Conservation (phyloP, 2,797 vertebrate species). For the Sternarchorhynchus goeldii region DNA sequence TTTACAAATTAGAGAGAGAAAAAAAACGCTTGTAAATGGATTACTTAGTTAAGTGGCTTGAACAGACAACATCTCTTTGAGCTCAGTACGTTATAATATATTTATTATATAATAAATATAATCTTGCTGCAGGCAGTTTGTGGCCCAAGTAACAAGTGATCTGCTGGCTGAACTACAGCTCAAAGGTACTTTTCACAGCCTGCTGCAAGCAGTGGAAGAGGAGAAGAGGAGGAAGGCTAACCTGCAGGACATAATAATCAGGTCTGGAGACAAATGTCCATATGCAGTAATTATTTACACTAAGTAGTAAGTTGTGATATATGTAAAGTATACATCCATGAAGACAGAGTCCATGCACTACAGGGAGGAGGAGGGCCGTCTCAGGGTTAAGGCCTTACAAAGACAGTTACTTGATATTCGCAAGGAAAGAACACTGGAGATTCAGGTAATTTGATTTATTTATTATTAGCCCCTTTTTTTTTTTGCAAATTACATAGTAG, state of each 20-base stretch:
- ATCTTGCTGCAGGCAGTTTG: constrained; percentile 73
- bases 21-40: too few species aligned
- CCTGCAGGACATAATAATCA: constrained; percentile 69
- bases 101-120: not conserved
- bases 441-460: constrained; percentile 71
- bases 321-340: not conserved
- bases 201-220: constrained; percentile 69
- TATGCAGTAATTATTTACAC: not conserved
- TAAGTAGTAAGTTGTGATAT: not conserved
- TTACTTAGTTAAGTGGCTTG: not conserved
- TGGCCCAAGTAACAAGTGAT: constrained; percentile 68
- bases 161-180: constrained; percentile 73
- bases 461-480: not conserved
- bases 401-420: constrained; percentile 75
- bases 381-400: constrained; percentile 69
- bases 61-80: too few species aligned
- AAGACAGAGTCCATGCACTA: constrained; percentile 6
- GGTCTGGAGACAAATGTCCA: constrained; percentile 61
- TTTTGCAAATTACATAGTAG: not conserved
- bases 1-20: not conserved
- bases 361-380: constrained; percentile 76
- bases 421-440: constrained; percentile 70
- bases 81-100: too few species aligned
- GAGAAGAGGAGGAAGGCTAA: constrained; percentile 69
- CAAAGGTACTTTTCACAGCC: constrained; percentile 72